Evolutionary conservation across 2,888 invertebrate genomes (phyloP).

Genomic region (Hecatera dysodea): DNA sequence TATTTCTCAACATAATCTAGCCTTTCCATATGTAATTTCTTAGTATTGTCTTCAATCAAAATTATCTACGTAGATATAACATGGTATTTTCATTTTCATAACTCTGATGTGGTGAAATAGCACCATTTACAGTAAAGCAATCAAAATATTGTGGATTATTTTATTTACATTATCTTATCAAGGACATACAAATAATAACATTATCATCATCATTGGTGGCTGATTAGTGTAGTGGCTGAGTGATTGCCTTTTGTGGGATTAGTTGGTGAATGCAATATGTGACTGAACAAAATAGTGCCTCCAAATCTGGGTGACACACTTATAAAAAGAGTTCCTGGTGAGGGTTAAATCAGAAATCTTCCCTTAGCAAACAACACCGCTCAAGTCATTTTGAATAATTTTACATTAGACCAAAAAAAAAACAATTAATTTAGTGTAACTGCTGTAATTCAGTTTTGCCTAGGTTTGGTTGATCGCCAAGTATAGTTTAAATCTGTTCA

Average conservation of each 20-base stretch:
- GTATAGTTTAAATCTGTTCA: too few relatives aligned
- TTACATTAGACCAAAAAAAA: too few relatives aligned
- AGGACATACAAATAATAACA: conserved; percentile 4
- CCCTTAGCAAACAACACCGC: too few relatives aligned
- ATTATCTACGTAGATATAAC: background rate
- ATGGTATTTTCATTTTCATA: background rate
- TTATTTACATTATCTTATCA: conserved; percentile 6
- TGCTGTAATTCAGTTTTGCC: too few relatives aligned
- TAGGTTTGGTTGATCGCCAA: too few relatives aligned
- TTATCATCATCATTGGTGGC: conserved; percentile 1
- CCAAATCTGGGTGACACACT: background rate
- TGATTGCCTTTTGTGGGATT: background rate
- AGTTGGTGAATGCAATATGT: background rate
- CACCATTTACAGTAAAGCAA: background rate
- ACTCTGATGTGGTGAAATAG: conserved; percentile 9
- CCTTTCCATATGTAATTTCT: background rate
- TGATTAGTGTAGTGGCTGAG: conserved; percentile 3
- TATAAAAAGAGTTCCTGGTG: background rate
- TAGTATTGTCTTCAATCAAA: background rate
- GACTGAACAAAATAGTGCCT: background rate
- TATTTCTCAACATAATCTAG: background rate
- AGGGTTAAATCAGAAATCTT: too few relatives aligned
- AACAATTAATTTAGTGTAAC: too few relatives aligned
- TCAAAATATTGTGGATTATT: background rate
- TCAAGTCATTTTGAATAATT: too few relatives aligned